Base-by-base conservation (phyloP, 1,140 invertebrate genomes). In the Brachionus sp. region DNA sequence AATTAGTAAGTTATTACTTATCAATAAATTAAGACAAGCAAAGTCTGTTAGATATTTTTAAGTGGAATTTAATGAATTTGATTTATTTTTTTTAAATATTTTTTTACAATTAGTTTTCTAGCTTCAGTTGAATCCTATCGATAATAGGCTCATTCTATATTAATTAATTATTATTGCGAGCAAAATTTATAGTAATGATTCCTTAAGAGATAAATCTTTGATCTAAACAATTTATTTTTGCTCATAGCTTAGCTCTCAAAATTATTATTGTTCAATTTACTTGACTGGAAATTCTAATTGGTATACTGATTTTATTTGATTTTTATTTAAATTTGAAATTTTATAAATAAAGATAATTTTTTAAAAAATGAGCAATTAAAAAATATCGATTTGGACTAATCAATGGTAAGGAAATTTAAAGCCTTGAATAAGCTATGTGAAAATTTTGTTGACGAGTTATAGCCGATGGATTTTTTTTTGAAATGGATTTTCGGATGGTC, bases 61-160 rank as follows among this genome's bases (percentile, higher is more conserved):
- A 70, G 66, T 70, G 66, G 35, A 70, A 70, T 70, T 70, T 70
- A 70, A 70, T 70, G 66, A 70, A 70, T 70, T 39, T 70, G 66
- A 70, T 70, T 70, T 70, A 70, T 70, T 37, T 70, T 57, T 57
- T 70, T 70, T 39, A 70, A 70, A 70, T 70, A 70, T 39, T 70
- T 70, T 70, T 70, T 44, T 29, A 70, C 66, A 70, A 70, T 70
- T 70, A 70, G 66, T 70, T 70, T 70, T 70, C 16, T 70, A 37
- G n/a, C 13, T 37, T 70, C 16, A 16, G 4, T 39, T n/a, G 66
- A n/a, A 70, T 70, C 35, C 16, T 9, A 70, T 70, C 66, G 33
- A 37, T 70, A 70, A 70, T 70, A 70, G 66, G 66, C 66, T 70
- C 66, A 70, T 70, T 70, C 66, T 70, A 19, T 70, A 37, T 70